Base-by-base conservation (phyloP, 1,140 invertebrate genomes). In the Drosophila obscura region DNA sequence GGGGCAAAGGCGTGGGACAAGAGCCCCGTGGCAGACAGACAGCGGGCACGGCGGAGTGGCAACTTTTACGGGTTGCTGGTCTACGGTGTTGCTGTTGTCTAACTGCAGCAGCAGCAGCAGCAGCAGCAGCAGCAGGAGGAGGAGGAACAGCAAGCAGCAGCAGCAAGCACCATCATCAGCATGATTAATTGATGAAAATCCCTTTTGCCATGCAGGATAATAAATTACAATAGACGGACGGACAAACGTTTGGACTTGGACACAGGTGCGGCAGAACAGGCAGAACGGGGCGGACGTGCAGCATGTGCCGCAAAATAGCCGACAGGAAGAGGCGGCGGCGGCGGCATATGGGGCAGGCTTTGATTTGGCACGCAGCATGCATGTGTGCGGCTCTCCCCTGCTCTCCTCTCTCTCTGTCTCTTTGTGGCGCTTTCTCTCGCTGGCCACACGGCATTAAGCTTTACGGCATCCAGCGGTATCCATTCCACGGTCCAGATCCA, bases 101-200 rank as follows among this genome's bases (percentile, higher is more conserved):
- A 69, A 84, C 73, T 85, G 81, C 81, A 87, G 48, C 62, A 63
- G 13, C 48, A 24, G 81, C 82, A 87, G 39, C 62, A 63, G 51
- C 62, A n/a, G n/a, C n/a, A n/a, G 60, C 61, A 77, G 50, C 56
- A 59, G 66, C 80, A 85, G 53, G 52, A 59, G 66, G 77, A 85
- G 13, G 50, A 24, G 81, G 82, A 87, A 43, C 62, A 63, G 51
- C 62, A 78, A 87, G 44, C 62, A 63, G 60, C 62, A 78, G 50
- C 52, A 59, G 66, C 77, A 85, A 39, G 55, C 57, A 60, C 63
- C 80, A 85, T 82, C 83, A 80, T 82, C 80, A 87, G 75, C 83
- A 88, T 87, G 83, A 87, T 87, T 87, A 87, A 87, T 87, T 87
- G 83, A 87, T 87, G 83, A 88, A 87, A 87, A 87, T 87, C 83